phyloP scores from a whole-genome alignment of 1,140 invertebrate species.

The Melitaea cinxia region DNA sequence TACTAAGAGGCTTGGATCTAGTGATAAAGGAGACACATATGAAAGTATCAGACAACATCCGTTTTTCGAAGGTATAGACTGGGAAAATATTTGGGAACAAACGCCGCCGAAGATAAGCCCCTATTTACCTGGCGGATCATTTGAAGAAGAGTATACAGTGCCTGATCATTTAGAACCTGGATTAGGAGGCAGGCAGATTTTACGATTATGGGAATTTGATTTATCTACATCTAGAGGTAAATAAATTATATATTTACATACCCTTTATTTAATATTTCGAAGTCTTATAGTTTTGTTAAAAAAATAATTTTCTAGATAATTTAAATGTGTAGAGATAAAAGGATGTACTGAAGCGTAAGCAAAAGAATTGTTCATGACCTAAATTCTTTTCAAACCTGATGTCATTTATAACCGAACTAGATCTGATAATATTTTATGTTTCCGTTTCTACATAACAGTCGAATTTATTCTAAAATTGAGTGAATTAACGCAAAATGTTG shows the following conservation, averaged over 20 bases:
- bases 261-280: neutral
- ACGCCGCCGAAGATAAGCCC: slow-evolving; percentile 93
- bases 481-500: slow-evolving; percentile 21
- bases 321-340: slow-evolving; percentile 37
- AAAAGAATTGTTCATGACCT: slow-evolving; percentile 61
- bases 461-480: slow-evolving; percentile 24
- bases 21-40: slow-evolving; percentile 88
- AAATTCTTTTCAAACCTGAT: slow-evolving; percentile 62
- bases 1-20: slow-evolving; percentile 90
- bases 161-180: slow-evolving; percentile 93
- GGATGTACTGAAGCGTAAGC: slow-evolving; percentile 65
- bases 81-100: slow-evolving; percentile 89
- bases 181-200: slow-evolving; percentile 90
- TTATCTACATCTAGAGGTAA: slow-evolving; percentile 81
- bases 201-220: slow-evolving; percentile 88
- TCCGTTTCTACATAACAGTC: slow-evolving; percentile 34
- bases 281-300: no score
- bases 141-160: slow-evolving; percentile 87
- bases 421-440: slow-evolving; percentile 46
- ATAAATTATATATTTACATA: neutral
- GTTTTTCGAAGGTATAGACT: slow-evolving; percentile 93
- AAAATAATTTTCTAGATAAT: neutral
- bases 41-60: slow-evolving; percentile 91
- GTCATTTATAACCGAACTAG: slow-evolving; percentile 49
- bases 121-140: slow-evolving; percentile 89